Conservation (phyloP, 2,888 invertebrate genomes). For the Morpho helenor region DNA sequence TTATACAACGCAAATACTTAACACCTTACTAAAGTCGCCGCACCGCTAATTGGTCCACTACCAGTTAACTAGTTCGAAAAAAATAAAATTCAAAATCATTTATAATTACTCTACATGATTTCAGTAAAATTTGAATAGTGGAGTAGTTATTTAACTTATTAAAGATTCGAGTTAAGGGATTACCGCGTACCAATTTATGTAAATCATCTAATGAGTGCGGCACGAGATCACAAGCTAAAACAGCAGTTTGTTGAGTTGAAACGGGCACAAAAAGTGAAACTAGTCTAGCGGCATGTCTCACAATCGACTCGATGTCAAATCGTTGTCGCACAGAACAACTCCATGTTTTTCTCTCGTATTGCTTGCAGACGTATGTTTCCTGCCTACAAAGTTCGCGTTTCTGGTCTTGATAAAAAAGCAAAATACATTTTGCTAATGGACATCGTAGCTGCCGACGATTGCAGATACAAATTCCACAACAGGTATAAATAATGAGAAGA, state of each 20-base stretch:
- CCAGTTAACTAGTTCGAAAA: slow-evolving; percentile 22
- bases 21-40: slow-evolving; percentile 48
- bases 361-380: slow-evolving; percentile 98
- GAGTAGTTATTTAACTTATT: too few species aligned
- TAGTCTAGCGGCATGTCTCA: slow-evolving; percentile 67
- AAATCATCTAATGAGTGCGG: slow-evolving; percentile 50
- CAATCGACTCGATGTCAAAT: slow-evolving; percentile 75
- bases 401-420: slow-evolving; percentile 97
- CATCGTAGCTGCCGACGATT: slow-evolving; percentile 97
- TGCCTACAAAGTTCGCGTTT: slow-evolving; percentile 97
- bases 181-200: slow-evolving; percentile 18
- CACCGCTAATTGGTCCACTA: slow-evolving; percentile 37
- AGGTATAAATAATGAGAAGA: slow-evolving; percentile 81
- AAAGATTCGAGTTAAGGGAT: too few species aligned
- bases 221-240: slow-evolving; percentile 72
- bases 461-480: slow-evolving; percentile 96
- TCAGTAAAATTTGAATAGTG: too few species aligned
- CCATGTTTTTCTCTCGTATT: slow-evolving; percentile 78
- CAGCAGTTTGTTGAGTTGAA: slow-evolving; percentile 48
- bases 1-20: slow-evolving; percentile 52
- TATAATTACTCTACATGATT: too few species aligned
- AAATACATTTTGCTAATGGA: slow-evolving; percentile 99
- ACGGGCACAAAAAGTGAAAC: slow-evolving; percentile 60
- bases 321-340: slow-evolving; percentile 71
- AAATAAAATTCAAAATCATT: slow-evolving; percentile 1